phyloP scores from a whole-genome alignment of 2,797 vertebrate species.

The Pristis pectinata region DNA sequence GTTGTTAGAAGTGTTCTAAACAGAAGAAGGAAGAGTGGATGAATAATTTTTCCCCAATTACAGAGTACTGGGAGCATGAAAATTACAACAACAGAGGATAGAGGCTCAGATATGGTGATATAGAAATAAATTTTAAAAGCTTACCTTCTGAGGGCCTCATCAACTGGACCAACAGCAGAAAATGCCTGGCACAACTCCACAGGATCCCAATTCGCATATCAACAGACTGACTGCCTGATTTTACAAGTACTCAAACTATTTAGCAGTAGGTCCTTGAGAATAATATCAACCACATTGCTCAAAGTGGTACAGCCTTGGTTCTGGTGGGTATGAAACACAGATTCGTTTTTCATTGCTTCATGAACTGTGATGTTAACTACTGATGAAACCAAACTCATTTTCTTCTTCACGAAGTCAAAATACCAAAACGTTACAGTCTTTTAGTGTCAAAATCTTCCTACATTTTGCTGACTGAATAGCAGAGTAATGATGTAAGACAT shows the following conservation, averaged over 20 bases:
- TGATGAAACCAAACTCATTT: neutral
- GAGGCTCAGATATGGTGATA: neutral
- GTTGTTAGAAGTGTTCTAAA: neutral
- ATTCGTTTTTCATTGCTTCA: neutral
- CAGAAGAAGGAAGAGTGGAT: too few relatives aligned
- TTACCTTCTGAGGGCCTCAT: neutral
- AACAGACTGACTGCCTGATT: neutral
- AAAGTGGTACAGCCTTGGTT: neutral
- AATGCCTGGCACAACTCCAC: neutral
- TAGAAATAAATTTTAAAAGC: neutral
- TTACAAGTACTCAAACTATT: neutral
- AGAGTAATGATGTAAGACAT: neutral
- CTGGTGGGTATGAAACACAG: too few relatives aligned
- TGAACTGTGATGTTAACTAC: neutral
- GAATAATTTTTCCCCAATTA: neutral
- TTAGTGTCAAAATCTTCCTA: neutral
- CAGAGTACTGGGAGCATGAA: neutral
- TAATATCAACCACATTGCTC: neutral
- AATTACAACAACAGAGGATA: neutral
- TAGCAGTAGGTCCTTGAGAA: neutral
- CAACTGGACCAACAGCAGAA: neutral
- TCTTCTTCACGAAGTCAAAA: neutral
- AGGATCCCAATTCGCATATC: neutral
- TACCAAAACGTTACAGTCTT: neutral
- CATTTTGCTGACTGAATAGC: neutral